These are phyloP conservation scores for Syngnathus scovelli DNA, from an alignment of 2,113 vertebrate species.

Conservation along the genomic window DNA sequence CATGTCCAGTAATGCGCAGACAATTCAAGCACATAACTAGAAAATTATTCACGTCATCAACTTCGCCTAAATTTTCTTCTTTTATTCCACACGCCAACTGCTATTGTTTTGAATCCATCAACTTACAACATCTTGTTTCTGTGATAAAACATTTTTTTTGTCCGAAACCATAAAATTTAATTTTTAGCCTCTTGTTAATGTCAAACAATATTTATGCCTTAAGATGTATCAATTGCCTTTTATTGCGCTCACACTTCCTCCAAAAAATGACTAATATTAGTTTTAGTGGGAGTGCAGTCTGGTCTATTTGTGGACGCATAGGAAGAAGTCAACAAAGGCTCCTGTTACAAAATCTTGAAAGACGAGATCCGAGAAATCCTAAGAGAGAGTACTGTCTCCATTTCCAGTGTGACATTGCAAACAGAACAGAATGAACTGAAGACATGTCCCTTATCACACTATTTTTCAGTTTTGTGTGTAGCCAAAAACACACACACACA, in stretches of 20 bases:
- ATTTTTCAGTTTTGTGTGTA: background rate
- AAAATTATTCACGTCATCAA: no score
- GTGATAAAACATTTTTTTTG: no score
- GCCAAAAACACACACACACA: background rate
- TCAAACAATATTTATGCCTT: no score
- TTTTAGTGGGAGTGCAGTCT: conserved; percentile 34
- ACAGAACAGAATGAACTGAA: background rate
- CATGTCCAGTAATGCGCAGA: no score
- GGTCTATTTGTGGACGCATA: conserved; percentile 44
- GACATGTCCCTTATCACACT: background rate
- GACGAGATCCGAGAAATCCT: conserved; percentile 28
- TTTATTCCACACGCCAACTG: no score
- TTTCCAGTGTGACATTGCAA: background rate
- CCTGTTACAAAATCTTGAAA: conserved; percentile 36
- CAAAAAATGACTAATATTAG: conserved; percentile 33
- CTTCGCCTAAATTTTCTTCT: no score
- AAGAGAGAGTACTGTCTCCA: conserved; percentile 13
- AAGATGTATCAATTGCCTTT: background rate
- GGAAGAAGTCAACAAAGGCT: conserved; percentile 29
- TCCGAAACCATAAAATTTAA: no score
- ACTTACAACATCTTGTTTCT: no score
- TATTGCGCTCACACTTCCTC: background rate
- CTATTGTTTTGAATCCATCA: no score
- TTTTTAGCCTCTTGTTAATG: no score
- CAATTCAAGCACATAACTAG: no score